Conservation (phyloP, 2,888 invertebrate genomes). For the Melikaiella ostensackeni region DNA sequence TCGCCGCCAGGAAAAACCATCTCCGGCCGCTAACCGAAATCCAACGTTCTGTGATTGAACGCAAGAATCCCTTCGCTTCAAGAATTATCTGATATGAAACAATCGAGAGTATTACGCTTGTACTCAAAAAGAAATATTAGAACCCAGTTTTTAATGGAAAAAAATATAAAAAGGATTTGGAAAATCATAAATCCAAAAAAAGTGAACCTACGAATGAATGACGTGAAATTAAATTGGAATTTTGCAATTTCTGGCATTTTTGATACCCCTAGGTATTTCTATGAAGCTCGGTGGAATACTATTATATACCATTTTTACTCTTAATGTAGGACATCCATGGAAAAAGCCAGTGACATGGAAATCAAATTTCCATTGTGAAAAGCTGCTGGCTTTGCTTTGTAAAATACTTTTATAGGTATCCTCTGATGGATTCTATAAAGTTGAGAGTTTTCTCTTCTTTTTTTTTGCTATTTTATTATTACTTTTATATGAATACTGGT, state of each 20-base stretch:
- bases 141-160: neutral
- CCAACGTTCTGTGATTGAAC: slow-evolving; percentile 43
- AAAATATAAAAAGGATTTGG: neutral
- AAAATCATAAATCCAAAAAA: neutral
- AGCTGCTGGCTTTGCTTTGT: slow-evolving; percentile 2
- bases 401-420: neutral
- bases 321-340: neutral
- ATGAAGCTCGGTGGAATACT: neutral
- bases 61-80: slow-evolving; percentile 17
- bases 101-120: neutral
- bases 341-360: slow-evolving; percentile 1
- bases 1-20: slow-evolving; percentile 61
- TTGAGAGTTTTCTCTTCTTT: neutral
- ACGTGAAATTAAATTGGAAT: neutral
- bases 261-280: neutral
- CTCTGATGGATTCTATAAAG: slow-evolving; percentile 24
- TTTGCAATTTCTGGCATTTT: neutral
- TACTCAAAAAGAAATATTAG: neutral
- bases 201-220: neutral
- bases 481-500: neutral
- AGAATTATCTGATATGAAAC: neutral
- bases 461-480: neutral
- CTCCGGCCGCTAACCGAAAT: slow-evolving; percentile 52
- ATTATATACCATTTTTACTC: neutral
- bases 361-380: neutral